Percentiles rank a stretch among this genome's conserved stretches.
phyloP scores from a whole-genome alignment of 2,888 invertebrate species.

The Syritta pipiens region DNA sequence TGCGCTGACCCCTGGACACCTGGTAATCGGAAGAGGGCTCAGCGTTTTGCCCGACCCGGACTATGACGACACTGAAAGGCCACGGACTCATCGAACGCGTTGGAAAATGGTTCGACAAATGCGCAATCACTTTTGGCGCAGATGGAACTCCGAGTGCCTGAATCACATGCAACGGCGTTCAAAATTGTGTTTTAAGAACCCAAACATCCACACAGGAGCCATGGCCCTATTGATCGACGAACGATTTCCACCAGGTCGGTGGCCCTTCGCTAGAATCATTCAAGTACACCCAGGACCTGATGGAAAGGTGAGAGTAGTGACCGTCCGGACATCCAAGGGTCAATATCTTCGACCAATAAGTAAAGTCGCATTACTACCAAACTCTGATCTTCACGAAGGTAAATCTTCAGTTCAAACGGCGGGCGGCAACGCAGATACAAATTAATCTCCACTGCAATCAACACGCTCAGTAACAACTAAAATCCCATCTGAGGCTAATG shows the following conservation, averaged over 20 bases:
- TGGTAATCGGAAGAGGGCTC: background rate
- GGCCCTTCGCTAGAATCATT: conserved; percentile 22
- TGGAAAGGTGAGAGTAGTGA: conserved; percentile 32
- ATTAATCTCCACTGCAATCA: background rate
- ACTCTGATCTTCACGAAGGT: background rate
- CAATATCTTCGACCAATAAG: conserved; percentile 17
- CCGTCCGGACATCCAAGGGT: conserved; percentile 5
- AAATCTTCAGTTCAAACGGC: background rate
- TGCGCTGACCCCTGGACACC: background rate
- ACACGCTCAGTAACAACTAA: background rate
- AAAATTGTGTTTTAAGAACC: background rate
- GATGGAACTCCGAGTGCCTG: background rate
- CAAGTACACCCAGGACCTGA: conserved; percentile 23
- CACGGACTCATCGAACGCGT: background rate
- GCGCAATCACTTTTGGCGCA: background rate
- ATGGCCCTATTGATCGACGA: conserved; percentile 27
- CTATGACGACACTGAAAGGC: background rate
- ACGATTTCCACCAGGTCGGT: conserved; percentile 22
- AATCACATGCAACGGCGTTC: background rate
- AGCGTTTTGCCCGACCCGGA: background rate
- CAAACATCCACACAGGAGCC: conserved; percentile 2
- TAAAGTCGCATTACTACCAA: conserved; percentile 16
- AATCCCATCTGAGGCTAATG: background rate
- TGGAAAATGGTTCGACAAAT: conserved; percentile 3
- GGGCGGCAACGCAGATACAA: background rate